Evolutionary conservation across 1,140 invertebrate species (phyloP).

Genomic region (Holcopasites calliopsidis): DNA sequence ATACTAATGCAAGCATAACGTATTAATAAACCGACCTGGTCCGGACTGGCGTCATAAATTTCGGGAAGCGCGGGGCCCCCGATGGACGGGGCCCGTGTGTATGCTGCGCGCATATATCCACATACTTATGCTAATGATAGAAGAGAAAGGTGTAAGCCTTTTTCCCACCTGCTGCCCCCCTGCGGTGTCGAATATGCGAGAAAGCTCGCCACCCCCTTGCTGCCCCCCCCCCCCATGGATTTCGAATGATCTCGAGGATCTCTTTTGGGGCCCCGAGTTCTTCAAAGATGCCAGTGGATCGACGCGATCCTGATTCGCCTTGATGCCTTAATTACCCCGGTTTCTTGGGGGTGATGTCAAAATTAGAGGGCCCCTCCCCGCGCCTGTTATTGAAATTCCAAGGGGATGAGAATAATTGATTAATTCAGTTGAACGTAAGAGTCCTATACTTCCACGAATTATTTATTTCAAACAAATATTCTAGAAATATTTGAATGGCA

Average conservation of each 20-base stretch:
- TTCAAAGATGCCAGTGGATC: neutral
- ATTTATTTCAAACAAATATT: no score
- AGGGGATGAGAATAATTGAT: no score
- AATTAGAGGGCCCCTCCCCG: no score
- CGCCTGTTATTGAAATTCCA: no score
- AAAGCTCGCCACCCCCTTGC: slow-evolving; percentile 1
- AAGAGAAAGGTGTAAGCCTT: slow-evolving; percentile 73
- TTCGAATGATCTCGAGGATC: neutral
- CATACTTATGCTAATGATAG: slow-evolving; percentile 77
- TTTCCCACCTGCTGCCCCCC: slow-evolving; percentile 72
- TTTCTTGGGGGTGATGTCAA: no score
- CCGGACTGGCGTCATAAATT: slow-evolving; percentile 70
- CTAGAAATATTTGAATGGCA: no score
- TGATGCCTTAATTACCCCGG: slow-evolving; percentile 48
- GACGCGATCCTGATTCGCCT: slow-evolving; percentile 35
- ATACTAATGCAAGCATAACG: slow-evolving; percentile 78
- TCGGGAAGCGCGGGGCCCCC: slow-evolving; percentile 55
- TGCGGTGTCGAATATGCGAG: slow-evolving; percentile 36
- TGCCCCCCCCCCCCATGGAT: neutral
- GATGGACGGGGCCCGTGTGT: slow-evolving; percentile 46
- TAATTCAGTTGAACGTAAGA: no score
- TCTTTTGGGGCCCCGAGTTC: slow-evolving; percentile 3
- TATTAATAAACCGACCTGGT: slow-evolving; percentile 75
- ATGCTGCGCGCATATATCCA: slow-evolving; percentile 62
- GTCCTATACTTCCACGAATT: no score